Evolutionary conservation across 2,888 invertebrate genomes (phyloP), one percentile per base, ranked within the genome.

Genomic region (Melinaea menophilus): DNA sequence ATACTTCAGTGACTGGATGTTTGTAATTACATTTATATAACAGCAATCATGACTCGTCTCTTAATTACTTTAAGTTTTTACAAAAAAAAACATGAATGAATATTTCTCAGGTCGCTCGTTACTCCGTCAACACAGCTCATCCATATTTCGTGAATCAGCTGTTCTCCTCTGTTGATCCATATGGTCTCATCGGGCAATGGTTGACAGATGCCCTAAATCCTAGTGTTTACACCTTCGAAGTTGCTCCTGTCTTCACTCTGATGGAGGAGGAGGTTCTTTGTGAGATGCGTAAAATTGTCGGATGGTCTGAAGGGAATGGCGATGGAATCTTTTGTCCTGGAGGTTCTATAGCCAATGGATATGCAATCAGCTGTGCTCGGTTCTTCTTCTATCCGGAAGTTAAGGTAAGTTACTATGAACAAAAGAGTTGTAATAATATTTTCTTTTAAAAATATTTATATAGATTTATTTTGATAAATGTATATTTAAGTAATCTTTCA

Each of bases 301-400:
- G 96, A 0, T 96, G 94, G 90, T 86, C 92, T 34, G 89, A 93
- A 59, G 95, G 95, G 0, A 86, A 91, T 33, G 97, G 96, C 0
- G 97, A 97, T 79, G 97, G 97, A 0, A 95, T 97, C 64, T 97
- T 97, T 81, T 95, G 95, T 77, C 97, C 97, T 0, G 97, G 98
- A 47, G 98, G 98, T 0, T 97, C 97, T 0, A 94, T 97, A 75
- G 94, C 97, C 4, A 98, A 98, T 79, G 97, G 97, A 59, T 97
- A 97, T 75, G 97, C 95, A n/a, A 96, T 98, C 64, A 96, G 95
- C 77, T 93, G 96, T 74, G 97, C 97, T 2, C 91, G 97, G 62
- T 94, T 93, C 78, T 88, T 93, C 78, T 92, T 90, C 72, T 92
- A 93, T 75, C 96, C 96, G 0, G 93, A 95, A 71, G 91, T 94